These are phyloP conservation scores for Lottia scabra DNA, from an alignment of 2,888 invertebrate genomes.

Conservation along the genomic window DNA sequence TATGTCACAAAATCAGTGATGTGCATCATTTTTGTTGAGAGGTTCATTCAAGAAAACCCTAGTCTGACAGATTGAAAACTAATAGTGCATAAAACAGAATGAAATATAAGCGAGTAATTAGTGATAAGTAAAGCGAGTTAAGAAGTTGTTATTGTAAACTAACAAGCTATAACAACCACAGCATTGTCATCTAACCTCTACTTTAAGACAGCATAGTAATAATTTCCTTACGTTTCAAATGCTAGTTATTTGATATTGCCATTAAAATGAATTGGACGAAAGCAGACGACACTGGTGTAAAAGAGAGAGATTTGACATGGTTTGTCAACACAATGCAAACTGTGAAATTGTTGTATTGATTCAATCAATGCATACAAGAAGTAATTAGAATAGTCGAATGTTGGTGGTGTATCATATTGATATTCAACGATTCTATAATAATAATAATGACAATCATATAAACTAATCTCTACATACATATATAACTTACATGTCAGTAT, in stretches of 20 bases:
- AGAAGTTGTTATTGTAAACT: neutral
- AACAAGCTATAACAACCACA: too few species aligned
- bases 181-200: neutral
- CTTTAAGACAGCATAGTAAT: neutral
- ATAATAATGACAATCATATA: too few species aligned
- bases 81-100: neutral
- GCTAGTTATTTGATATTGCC: neutral
- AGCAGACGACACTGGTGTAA: neutral
- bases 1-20: constrained; percentile 3
- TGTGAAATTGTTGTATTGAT: neutral
- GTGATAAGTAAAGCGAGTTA: neutral
- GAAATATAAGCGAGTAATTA: neutral
- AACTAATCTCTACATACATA: too few species aligned
- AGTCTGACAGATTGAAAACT: neutral
- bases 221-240: neutral
- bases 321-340: neutral
- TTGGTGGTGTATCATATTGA: too few species aligned
- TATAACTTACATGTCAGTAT: too few species aligned
- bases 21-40: neutral
- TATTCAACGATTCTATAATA: too few species aligned
- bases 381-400: too few species aligned
- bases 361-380: neutral
- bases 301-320: neutral
- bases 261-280: neutral
- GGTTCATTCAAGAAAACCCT: neutral